Base-by-base conservation (phyloP, 2,113 vertebrate genomes). In the Scartelaos histophorus region DNA sequence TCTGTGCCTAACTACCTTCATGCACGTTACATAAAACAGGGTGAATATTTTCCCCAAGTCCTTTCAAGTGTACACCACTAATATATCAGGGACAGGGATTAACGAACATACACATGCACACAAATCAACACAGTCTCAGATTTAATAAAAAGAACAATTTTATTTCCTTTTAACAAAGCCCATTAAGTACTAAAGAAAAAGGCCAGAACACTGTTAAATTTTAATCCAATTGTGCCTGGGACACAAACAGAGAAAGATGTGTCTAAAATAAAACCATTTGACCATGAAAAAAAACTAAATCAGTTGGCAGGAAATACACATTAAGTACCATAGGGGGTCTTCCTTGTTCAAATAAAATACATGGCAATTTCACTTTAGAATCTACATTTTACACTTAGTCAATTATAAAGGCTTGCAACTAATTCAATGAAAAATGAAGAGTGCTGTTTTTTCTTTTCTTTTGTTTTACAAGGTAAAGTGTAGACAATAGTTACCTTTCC, bases 181-280 rank as follows among this genome's bases (percentile, higher is more conserved):
- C 86, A 89, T 85, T 86, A 92, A 85, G 92, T 84, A 88, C 87
- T 88, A 81, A 93, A 93, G 89, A 85, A 88, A 89, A 93, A 91
- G 75, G 84, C 74, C 77, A 85, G 71, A 89, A 92, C 81, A 88
- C 85, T 86, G 87, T 84, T 86, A 84, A 90, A 90, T 84, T 71
- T 90, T 76, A 86, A 86, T 85, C 58, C 80, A 82, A 86, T 80
- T 47, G 49, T 81, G 79, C 85, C 68, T 69, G 70, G 84, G 81
- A 89, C 80, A 83, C 58, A 76, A 71, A 82, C 71, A 78, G 34
- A 64, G 69, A 75, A 78, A 80, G 54, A 83, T 66, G 62, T 85
- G 73, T 64, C 78, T 22, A 86, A 87, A 72, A 54, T 70, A 85
- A 88, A 66, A 82, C 79, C 54, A 69, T 68, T 78, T 49, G 88